phyloP scores from a whole-genome alignment of 2,888 invertebrate genomes.

The Sminthurinus aureus region DNA sequence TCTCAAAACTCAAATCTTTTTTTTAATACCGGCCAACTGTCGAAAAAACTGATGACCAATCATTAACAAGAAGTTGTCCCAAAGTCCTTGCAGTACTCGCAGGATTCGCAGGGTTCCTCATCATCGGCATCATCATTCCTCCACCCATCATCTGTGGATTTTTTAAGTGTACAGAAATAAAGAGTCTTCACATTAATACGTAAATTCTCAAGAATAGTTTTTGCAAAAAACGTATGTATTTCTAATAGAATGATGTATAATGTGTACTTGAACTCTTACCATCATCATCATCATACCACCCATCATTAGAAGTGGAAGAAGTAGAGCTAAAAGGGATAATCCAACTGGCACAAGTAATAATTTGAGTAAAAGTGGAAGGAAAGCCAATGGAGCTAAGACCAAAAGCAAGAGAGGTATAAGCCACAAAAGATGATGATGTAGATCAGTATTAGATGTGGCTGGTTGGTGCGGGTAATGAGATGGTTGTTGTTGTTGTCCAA shows the following conservation, averaged over 20 bases:
- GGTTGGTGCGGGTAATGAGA: constrained; percentile 1
- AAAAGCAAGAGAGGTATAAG: constrained; percentile 41
- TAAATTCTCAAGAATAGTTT: too few relatives aligned
- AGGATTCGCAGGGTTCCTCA: neutral
- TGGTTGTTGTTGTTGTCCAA: constrained; percentile 45
- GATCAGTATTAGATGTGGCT: constrained; percentile 25
- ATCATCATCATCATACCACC: constrained; percentile 53
- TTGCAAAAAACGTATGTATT: neutral
- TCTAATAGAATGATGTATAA: neutral
- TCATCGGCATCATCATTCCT: constrained; percentile 18
- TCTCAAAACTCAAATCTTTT: neutral
- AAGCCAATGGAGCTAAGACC: constrained; percentile 52
- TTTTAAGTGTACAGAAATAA: too few relatives aligned
- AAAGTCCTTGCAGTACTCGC: neutral
- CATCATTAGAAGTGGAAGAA: constrained; percentile 47
- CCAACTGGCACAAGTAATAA: constrained; percentile 53
- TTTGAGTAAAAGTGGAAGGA: constrained; percentile 51
- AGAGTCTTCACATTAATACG: too few relatives aligned
- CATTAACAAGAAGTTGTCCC: neutral
- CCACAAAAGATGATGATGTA: constrained; percentile 45
- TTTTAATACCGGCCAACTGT: neutral
- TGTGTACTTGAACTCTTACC: constrained; percentile 16
- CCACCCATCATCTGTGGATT: constrained; percentile 17
- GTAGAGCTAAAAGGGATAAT: constrained; percentile 53
- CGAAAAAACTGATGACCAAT: constrained; percentile 17